These are phyloP conservation scores for Arctia plantaginis DNA, from an alignment of 2,888 invertebrate genomes.

Conservation along the genomic window DNA sequence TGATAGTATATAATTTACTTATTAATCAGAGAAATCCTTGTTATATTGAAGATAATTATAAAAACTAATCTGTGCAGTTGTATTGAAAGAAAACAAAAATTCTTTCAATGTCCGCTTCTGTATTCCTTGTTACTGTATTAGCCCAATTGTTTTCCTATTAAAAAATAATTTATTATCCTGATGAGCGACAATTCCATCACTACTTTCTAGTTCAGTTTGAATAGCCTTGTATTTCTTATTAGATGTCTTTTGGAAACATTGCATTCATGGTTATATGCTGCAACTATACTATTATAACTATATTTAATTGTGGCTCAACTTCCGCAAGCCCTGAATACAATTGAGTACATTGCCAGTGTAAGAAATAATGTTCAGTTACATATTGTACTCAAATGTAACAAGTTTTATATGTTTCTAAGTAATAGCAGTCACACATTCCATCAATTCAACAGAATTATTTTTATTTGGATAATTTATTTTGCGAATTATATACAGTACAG, in stretches of 20 bases:
- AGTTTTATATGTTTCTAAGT: constrained; percentile 33
- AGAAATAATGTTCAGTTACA: constrained; percentile 4
- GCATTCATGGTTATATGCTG: constrained; percentile 1
- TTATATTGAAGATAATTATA: not conserved
- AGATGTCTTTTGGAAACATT: constrained; percentile 5
- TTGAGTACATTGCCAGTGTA: not conserved
- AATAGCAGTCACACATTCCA: constrained; percentile 47
- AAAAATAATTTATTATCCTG: not conserved
- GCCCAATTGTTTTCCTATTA: not conserved
- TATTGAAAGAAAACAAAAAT: not conserved
- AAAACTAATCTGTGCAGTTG: not conserved
- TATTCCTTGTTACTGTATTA: not conserved
- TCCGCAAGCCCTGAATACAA: constrained; percentile 1
- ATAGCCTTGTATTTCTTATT: not conserved
- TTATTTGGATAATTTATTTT: constrained; percentile 46
- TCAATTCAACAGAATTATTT: constrained; percentile 33
- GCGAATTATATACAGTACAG: constrained; percentile 32
- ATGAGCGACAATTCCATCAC: not conserved
- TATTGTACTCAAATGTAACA: constrained; percentile 33
- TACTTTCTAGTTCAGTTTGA: not conserved
- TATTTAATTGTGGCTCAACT: not conserved
- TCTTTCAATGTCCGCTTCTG: not conserved
- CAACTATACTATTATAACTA: no score
- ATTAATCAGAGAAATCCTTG: not conserved
- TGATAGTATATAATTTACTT: not conserved